Conservation (phyloP, 2,113 vertebrate genomes). For the Amphiprion ocellaris region DNA sequence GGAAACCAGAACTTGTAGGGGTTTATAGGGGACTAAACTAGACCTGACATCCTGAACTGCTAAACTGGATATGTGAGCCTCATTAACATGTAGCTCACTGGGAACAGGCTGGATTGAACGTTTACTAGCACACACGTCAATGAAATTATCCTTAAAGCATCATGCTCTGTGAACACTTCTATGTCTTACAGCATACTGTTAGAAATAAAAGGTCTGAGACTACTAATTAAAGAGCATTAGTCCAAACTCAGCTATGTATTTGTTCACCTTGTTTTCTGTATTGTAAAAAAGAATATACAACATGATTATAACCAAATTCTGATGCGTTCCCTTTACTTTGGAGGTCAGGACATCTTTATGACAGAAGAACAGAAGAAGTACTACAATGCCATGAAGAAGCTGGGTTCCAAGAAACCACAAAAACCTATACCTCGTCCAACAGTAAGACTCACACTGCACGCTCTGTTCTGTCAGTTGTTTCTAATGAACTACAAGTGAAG, state of each 20-base stretch:
- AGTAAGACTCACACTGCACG: constrained; percentile 69
- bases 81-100: no score
- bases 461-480: neutral
- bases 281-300: neutral
- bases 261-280: neutral
- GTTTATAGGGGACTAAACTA: no score
- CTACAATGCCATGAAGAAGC: constrained; percentile 97
- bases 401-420: constrained; percentile 96
- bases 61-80: no score
- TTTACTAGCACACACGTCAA: no score
- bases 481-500: neutral
- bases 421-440: constrained; percentile 93
- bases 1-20: no score
- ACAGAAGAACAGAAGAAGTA: constrained; percentile 98
- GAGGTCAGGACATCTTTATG: constrained; percentile 98
- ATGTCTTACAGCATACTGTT: no score
- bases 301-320: constrained; percentile 87
- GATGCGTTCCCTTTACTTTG: constrained; percentile 80
- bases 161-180: no score
- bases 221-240: no score
- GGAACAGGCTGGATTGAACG: no score
- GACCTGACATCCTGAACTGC: no score
- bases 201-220: no score
- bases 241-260: neutral
- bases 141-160: no score